Base-by-base conservation (phyloP, 2,888 invertebrate genomes). In the Mimachlamys varia region DNA sequence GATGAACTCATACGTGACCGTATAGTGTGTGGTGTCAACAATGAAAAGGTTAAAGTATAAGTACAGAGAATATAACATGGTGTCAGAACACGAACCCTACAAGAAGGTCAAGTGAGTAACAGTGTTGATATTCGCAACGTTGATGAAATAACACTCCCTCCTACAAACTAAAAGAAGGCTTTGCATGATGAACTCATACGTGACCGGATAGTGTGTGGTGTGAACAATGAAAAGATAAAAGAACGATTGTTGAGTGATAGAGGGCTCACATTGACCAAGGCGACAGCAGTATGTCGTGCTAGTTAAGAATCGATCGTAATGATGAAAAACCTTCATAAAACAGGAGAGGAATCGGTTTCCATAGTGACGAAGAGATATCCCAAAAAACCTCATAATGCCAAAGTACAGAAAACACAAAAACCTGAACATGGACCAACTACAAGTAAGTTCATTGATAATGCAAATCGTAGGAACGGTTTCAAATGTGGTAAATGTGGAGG, bases 191-290 rank as follows among this genome's bases (percentile, higher is more conserved):
- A n/a, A n/a, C n/a, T n/a, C n/a, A n/a, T n/a, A n/a, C n/a, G n/a
- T n/a, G n/a, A n/a, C n/a, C n/a, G n/a, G n/a, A n/a, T n/a, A n/a
- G n/a, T n/a, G n/a, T n/a, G n/a, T n/a, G n/a, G n/a, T n/a, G n/a
- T n/a, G n/a, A n/a, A n/a, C n/a, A n/a, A n/a, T n/a, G n/a, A n/a
- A n/a, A n/a, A n/a, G n/a, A n/a, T 92, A 87, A 90, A 88, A 58
- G 91, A 92, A n/a, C 50, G 89, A 7, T 58, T 92, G n/a, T 76
- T 92, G 22, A 33, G 88, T 33, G 93, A 93, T 44, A 37, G 88
- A 19, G 53, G 88, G 55, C 33, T 89, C 10, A 90, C 55, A 33
- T 33, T 89, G 13, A 33, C 5, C 0, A 90, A 89, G 53, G 89
- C 90, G 17, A 27, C 53, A 3, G 37, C 44, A 44, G 0, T 88